Evolutionary conservation across 2,797 vertebrate species (phyloP), one percentile per base, ranked within the genome.

Genomic region (Arctocebus calabarensis): DNA sequence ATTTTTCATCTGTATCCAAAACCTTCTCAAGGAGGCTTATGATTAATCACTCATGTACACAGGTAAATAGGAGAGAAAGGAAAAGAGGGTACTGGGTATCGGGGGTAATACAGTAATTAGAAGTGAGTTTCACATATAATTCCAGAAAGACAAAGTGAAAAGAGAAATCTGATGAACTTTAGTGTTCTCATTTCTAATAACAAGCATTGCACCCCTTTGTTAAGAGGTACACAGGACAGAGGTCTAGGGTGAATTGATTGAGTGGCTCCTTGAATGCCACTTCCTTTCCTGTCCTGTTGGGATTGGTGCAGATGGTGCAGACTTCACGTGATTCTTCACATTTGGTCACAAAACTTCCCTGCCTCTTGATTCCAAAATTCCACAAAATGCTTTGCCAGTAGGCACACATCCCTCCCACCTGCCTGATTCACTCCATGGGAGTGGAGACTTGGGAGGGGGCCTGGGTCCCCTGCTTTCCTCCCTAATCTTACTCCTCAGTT

Each of bases 341-440:
- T 14, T 68, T 45, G 85, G 73, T 57, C 78, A 55, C 86, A 45
- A 0, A 0, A 55, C 34, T 84, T 84, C 66, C 59, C 25, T 59
- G 73, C 74, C 43, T 82, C 61, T 77, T 5, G 74, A 45, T 40
- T 85, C 83, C 71, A 55, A 94, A 90, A 93, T 82, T 88, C 92
- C 29, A 27, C 92, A 71, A 20, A 52, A 59, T 37, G 62, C 66
- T 81, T 87, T 84, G 66, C 45, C 79, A 66, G 11, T 13, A 75
- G 88, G 32, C 91, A 84, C 91, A 84, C 29, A 84, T 25, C 52
- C 29, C 66, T 52, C 29, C n/a, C 16, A 32, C 77, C 73, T 75
- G 77, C 83, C 73, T 23, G 45, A 32, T 45, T 82, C 61, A n/a
- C n/a, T 73, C 37, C 34, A 19, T 66, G 74, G 45, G 29, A 92